Conservation (phyloP, 2,888 invertebrate genomes). For the Lacanobia oleracea region DNA sequence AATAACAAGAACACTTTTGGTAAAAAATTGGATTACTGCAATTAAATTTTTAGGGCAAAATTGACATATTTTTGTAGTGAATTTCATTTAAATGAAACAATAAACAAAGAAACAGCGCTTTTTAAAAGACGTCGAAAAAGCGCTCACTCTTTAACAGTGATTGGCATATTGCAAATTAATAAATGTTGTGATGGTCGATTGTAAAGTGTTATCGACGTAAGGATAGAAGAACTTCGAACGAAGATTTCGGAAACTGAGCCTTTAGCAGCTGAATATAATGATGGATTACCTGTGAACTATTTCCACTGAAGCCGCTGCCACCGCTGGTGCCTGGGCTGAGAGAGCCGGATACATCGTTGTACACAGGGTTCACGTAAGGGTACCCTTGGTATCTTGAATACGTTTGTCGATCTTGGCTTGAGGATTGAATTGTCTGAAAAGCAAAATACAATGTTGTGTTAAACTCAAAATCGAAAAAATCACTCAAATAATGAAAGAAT, state of each 20-base stretch:
- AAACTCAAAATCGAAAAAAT: too few relatives aligned
- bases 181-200: too few relatives aligned
- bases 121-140: neutral
- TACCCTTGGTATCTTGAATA: constrained; percentile 25
- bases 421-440: constrained; percentile 22
- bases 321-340: constrained; percentile 1
- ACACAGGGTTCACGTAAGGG: constrained; percentile 27
- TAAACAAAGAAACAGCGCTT: neutral
- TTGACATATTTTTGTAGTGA: too few relatives aligned
- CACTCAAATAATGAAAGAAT: too few relatives aligned
- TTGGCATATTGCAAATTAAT: too few relatives aligned
- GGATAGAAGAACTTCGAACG: neutral
- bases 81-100: too few relatives aligned
- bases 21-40: too few relatives aligned
- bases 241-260: neutral
- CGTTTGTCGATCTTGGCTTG: neutral
- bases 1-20: too few relatives aligned
- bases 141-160: neutral
- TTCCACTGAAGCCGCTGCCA: neutral
- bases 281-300: constrained; percentile 28
- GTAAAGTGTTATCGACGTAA: neutral
- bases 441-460: neutral
- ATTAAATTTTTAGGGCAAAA: too few relatives aligned
- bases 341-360: constrained; percentile 19
- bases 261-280: neutral